Conservation (phyloP, 2,113 vertebrate species). For the Procapra przewalskii region DNA sequence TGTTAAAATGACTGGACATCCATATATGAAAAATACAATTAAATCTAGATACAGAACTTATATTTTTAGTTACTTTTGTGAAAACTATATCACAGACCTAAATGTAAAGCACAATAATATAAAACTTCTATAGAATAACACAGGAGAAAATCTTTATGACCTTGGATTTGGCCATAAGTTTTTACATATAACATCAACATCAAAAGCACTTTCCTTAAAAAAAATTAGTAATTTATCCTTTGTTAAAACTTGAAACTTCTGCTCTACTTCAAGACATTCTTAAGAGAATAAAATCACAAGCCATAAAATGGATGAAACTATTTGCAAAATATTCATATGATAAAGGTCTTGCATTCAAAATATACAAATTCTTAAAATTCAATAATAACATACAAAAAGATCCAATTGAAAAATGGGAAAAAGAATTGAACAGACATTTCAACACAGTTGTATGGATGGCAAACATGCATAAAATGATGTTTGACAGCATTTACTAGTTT, state of each 20-base stretch:
- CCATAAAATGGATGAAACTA: neutral
- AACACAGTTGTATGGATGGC: neutral
- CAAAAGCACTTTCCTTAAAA: neutral
- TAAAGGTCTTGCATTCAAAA: neutral
- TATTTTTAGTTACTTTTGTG: too few relatives aligned
- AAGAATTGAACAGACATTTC: neutral
- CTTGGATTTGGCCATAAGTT: neutral
- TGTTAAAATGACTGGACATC: neutral
- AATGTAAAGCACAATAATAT: neutral
- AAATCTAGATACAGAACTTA: neutral
- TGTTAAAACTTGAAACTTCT: neutral
- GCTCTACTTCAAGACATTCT: neutral
- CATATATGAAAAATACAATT: neutral
- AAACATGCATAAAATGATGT: neutral
- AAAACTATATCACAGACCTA: neutral
- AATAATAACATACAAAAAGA: neutral
- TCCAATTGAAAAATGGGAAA: neutral
- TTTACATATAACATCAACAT: neutral
- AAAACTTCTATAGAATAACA: neutral
- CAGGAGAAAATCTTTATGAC: neutral
- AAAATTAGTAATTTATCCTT: neutral
- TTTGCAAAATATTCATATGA: neutral
- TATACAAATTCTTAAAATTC: neutral
- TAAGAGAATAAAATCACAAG: neutral
- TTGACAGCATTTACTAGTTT: neutral